These are phyloP conservation scores for Oryzias curvinotus DNA, from an alignment of 2,113 vertebrate species.

Conservation along the genomic window DNA sequence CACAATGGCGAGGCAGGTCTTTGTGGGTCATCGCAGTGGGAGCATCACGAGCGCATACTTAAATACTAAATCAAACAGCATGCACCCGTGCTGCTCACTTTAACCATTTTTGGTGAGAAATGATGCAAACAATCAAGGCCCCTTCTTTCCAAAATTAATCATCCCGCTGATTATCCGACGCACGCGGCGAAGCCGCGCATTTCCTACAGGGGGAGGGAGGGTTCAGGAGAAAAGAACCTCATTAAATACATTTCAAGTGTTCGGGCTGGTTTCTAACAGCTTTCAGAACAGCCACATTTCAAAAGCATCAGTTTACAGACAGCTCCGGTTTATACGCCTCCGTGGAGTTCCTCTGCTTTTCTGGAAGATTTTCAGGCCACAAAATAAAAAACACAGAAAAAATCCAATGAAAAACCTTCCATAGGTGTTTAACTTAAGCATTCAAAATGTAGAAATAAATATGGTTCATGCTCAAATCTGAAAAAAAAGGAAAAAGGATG, in stretches of 20 bases:
- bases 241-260: neutral
- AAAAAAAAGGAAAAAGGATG: too few species aligned
- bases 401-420: too few species aligned
- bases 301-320: too few species aligned
- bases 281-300: neutral
- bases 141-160: constrained; percentile 4
- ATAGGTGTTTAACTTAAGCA: too few species aligned
- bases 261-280: neutral
- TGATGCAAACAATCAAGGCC: neutral
- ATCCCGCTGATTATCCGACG: neutral
- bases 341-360: too few species aligned
- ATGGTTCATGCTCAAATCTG: too few species aligned
- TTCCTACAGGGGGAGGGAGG: neutral
- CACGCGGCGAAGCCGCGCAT: neutral
- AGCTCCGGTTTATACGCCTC: too few species aligned
- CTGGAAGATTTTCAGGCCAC: too few species aligned
- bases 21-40: constrained; percentile 11
- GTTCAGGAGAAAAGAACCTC: neutral
- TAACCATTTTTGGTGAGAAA: neutral
- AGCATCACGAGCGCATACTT: constrained; percentile 11
- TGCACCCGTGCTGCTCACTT: neutral
- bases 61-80: constrained; percentile 10
- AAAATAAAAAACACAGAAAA: too few species aligned
- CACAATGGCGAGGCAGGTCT: neutral
- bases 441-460: too few species aligned